A percentile compares a stretch with the other conserved stretches of the same genome.
Conservation (phyloP, 2,113 vertebrate genomes). For the Gallinago jamesoni region DNA sequence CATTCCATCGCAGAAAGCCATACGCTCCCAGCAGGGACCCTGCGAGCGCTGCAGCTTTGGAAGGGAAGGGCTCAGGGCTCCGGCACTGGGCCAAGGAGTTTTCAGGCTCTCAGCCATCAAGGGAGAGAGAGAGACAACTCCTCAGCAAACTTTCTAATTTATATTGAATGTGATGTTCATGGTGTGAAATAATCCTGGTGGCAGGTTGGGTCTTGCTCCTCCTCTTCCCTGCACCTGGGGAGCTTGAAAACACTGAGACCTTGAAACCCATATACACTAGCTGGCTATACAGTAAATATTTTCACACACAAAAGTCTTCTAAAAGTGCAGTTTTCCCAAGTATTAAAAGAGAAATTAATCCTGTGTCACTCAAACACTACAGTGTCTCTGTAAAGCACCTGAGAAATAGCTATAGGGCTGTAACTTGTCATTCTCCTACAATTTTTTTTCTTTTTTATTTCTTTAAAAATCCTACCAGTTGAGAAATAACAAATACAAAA, state of each 20-base stretch:
- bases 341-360: background rate
- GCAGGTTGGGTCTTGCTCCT: background rate
- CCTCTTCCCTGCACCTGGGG: background rate
- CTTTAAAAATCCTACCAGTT: background rate
- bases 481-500: background rate
- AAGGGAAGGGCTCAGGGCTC: background rate
- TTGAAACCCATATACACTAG: background rate
- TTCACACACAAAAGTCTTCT: background rate
- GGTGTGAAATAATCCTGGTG: background rate
- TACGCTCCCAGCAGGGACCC: background rate
- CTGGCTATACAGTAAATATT: background rate
- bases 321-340: background rate
- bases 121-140: background rate
- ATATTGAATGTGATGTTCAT: background rate
- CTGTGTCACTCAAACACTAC: background rate
- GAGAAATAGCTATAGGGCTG: background rate
- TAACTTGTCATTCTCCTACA: background rate
- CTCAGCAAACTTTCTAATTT: background rate
- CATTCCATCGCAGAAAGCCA: background rate
- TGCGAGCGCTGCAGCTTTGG: background rate
- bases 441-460: background rate
- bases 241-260: background rate
- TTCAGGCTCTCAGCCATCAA: background rate
- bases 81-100: background rate
- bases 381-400: background rate